Base-by-base conservation (phyloP, 2,113 vertebrate species). In the Coregonus clupeaformis region DNA sequence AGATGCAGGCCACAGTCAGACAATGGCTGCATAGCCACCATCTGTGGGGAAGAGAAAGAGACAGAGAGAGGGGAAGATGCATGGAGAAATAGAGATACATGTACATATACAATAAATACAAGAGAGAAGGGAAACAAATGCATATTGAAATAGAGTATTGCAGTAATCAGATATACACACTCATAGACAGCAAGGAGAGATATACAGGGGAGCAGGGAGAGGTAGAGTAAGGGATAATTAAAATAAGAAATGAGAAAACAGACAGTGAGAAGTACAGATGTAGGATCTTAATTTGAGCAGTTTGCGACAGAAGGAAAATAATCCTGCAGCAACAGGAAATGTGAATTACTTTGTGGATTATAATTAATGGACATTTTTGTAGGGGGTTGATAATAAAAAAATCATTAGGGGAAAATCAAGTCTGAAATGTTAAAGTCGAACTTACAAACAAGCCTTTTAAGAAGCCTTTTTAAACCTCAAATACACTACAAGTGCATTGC, bases 21-120 rank as follows among this genome's bases (percentile, higher is more conserved):
- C 71, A 83, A 84, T 77, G 29, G 76, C n/a, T 63, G 68, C 49
- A 52, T 52, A 5, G 47, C 66, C 77, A 71, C 82, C 75, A 68
- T 68, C 67, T 68, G 42, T 45, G 70, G 63, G 69, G 20, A 24
- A n/a, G 13, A 49, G 63, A 68, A 14, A 74, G 64, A 57, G 18
- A 59, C 4, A 27, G 2, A 65, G 24, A 75, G 49, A 71, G 49
- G 60, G 12, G 47, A 5, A 57, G 20, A 20, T 4, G 64, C 4
- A 1, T 64, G n/a, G 42, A 22, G 18, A 22, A 47, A 36, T 18
- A 45, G 9, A 24, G 18, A 68, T 1, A 32, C 13, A n/a, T 67
- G 30, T 13, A 64, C 24, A 64, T 4, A 65, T 65, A 66, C 13
- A 36, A 36, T 25, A 67, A 32, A 67, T 7, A 67, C 18, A 36